Conservation (phyloP, 1,140 invertebrate genomes). For the Semibalanus balanoides region DNA sequence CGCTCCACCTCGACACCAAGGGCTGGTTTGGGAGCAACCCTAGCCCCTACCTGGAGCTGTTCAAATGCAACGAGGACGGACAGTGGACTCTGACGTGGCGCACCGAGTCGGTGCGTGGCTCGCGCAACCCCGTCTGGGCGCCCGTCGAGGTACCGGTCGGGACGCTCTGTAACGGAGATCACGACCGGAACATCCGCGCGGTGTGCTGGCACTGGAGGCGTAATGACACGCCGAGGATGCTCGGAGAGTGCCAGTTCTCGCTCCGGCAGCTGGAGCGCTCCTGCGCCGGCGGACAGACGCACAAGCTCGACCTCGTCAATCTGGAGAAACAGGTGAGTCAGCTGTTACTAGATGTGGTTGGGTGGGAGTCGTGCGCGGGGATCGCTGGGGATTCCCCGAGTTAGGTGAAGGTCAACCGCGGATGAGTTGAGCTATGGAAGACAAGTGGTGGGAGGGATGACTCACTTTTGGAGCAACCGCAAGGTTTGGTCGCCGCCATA, state of each 20-base stretch:
- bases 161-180: constrained; percentile 44
- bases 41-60: constrained; percentile 41
- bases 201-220: constrained; percentile 31
- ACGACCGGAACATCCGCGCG: constrained; percentile 36
- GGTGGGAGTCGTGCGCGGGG: too few relatives aligned
- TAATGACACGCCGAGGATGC: constrained; percentile 18
- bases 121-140: constrained; percentile 42
- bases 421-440: too few relatives aligned
- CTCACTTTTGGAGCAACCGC: too few relatives aligned
- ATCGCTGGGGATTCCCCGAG: too few relatives aligned
- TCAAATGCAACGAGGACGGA: constrained; percentile 34
- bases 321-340: constrained; percentile 22
- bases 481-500: too few relatives aligned
- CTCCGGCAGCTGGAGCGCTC: constrained; percentile 20
- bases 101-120: constrained; percentile 39
- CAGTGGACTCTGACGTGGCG: constrained; percentile 32
- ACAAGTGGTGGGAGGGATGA: too few relatives aligned
- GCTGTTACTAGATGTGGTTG: too few relatives aligned
- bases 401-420: too few relatives aligned
- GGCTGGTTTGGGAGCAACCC: constrained; percentile 41
- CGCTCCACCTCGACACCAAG: constrained; percentile 31
- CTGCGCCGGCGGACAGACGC: not conserved
- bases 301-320: constrained; percentile 20
- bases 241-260: constrained; percentile 22
- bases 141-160: constrained; percentile 38